Conservation (phyloP, 2,113 vertebrate species). For the Theropithecus gelada region DNA sequence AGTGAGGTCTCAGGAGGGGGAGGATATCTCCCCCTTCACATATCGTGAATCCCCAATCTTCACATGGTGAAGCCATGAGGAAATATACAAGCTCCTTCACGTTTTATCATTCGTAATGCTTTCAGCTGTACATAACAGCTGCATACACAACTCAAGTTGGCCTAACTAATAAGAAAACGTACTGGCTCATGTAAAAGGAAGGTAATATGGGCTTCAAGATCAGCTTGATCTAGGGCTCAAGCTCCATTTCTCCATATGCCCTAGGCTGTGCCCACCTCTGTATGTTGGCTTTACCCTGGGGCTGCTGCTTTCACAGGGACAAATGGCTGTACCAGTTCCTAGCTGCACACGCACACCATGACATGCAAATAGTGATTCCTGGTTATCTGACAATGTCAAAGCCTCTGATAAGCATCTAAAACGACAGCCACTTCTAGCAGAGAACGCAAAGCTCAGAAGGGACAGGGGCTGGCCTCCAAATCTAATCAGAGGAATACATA, state of each 20-base stretch:
- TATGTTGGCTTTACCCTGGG: neutral
- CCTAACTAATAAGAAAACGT: neutral
- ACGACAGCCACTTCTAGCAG: neutral
- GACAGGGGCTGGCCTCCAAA: neutral
- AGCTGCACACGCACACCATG: neutral
- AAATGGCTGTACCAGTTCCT: neutral
- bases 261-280: neutral
- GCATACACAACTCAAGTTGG: neutral
- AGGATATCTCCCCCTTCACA: neutral
- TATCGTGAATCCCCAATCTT: neutral
- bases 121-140: neutral
- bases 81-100: too few species aligned
- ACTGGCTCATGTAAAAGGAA: neutral
- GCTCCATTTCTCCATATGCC: neutral
- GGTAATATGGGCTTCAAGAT: neutral
- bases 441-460: neutral
- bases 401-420: neutral
- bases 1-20: neutral
- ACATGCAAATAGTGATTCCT: neutral
- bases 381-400: neutral
- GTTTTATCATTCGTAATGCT: neutral
- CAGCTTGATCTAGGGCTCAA: neutral
- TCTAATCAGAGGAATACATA: neutral
- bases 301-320: neutral
- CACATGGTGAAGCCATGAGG: neutral